These are phyloP conservation scores for Alfaro cultratus DNA, from an alignment of 2,797 vertebrate species.

Conservation along the genomic window DNA sequence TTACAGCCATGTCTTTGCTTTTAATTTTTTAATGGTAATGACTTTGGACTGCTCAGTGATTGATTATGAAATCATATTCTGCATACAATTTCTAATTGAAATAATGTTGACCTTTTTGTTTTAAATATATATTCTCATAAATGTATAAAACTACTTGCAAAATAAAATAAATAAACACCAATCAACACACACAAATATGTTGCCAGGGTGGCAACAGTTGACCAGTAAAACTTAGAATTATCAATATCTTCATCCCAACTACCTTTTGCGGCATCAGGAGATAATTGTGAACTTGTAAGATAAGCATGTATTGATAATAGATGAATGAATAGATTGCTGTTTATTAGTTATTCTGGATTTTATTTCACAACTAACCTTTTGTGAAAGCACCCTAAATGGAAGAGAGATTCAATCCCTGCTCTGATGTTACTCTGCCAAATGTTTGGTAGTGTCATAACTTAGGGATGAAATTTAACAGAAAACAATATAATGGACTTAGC, in stretches of 20 bases:
- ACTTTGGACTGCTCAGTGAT: neutral
- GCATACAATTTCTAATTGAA: neutral
- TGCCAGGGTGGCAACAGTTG: neutral
- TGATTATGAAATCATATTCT: neutral
- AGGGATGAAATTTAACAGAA: neutral
- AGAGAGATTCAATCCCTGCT: neutral
- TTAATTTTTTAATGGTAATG: conserved; percentile 1
- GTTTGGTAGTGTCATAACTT: neutral
- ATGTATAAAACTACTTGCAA: neutral
- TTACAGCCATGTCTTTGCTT: neutral
- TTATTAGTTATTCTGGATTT: neutral
- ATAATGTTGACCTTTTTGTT: neutral
- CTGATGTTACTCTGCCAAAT: neutral
- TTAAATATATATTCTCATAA: neutral
- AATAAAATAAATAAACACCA: neutral
- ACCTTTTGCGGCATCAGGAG: neutral
- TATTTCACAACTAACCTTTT: neutral
- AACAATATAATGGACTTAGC: neutral
- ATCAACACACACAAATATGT: neutral
- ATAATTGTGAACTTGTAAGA: neutral
- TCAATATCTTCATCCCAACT: neutral
- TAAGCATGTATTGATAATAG: neutral
- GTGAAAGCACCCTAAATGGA: neutral
- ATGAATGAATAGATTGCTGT: neutral
- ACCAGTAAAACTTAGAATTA: neutral